A percentile compares a stretch with the other conserved stretches of the same genome.
These are phyloP conservation scores for Celastrina argiolus DNA, from an alignment of 2,888 invertebrate species.

Conservation along the genomic window DNA sequence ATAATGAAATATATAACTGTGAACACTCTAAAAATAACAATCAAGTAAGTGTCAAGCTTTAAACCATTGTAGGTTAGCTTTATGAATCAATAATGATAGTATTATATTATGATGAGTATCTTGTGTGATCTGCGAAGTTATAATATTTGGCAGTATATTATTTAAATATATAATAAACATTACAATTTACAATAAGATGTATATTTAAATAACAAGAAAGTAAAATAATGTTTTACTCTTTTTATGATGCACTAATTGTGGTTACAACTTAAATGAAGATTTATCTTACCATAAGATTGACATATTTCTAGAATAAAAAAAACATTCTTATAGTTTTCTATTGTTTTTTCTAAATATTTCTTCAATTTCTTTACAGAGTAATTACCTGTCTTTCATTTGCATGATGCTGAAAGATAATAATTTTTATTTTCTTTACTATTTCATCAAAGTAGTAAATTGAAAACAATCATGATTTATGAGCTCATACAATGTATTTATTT, in stretches of 20 bases:
- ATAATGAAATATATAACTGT: background rate
- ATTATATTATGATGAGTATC: too few relatives aligned
- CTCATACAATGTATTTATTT: background rate
- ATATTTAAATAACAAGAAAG: background rate
- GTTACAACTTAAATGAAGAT: background rate
- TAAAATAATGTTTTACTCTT: background rate
- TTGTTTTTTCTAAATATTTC: background rate
- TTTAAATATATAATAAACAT: too few relatives aligned
- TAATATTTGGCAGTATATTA: too few relatives aligned
- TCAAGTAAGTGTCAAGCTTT: too few relatives aligned
- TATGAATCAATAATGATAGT: too few relatives aligned
- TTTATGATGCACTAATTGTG: background rate
- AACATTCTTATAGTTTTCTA: constrained; percentile 11
- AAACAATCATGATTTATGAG: background rate
- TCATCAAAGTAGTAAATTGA: background rate
- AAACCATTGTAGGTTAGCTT: too few relatives aligned
- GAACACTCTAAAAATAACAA: background rate
- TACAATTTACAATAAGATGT: background rate
- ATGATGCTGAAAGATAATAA: constrained; percentile 43
- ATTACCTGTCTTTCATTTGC: constrained; percentile 48
- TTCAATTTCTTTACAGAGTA: constrained; percentile 11
- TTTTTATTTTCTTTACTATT: background rate
- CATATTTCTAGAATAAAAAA: constrained; percentile 46
- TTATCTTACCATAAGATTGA: constrained; percentile 45
- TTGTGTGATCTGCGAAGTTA: too few relatives aligned